Evolutionary conservation across 2,888 invertebrate species (phyloP), one percentile per base, ranked within the genome.

Genomic region (Cantharis rufa): DNA sequence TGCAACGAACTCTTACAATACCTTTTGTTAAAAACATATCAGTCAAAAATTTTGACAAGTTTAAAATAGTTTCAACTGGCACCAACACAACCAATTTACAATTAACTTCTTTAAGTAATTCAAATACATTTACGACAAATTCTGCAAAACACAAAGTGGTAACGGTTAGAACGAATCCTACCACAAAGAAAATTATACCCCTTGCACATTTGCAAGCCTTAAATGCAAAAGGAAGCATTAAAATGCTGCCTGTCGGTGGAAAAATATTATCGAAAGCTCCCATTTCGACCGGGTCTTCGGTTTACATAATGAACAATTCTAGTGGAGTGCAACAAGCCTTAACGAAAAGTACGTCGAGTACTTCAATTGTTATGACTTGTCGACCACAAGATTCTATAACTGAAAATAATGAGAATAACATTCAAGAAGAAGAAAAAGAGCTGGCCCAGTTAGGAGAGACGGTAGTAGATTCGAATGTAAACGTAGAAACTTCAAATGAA

Each of bases 1-100:
- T 88, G 68, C 88, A 88, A 80, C 85, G 87, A 72, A 87, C 87
- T 2, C 80, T 88, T 28, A 86, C 87, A 16, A 86, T 88, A 71
- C 87, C 88, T 2, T 85, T 86, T 71, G 85, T 87, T 66, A 88
- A 87, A 80, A 88, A 87, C 79, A 83, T 88, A 70, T 85, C 87
- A 0, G 85, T 87, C 76, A 87, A 87, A 80, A 88, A 86, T 80
- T 84, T 88, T 27, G 88, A 88, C 74, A 88, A 88, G 80, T 88
- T 88, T 79, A 88, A 88, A 84, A 87, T 88, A 62, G 86, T 88
- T 5, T 74, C 78, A 3, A 78, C 78, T 48, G 75, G 75, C 48
- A 72, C 70, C 10, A 80, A 76, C 72, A 80, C 79, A 32, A 77
- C 78, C 69, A 72, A 74, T 27, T 79, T 80, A 16, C 79, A 72